Base-by-base conservation (phyloP, 2,113 vertebrate species). In the Tetrao urogallus region DNA sequence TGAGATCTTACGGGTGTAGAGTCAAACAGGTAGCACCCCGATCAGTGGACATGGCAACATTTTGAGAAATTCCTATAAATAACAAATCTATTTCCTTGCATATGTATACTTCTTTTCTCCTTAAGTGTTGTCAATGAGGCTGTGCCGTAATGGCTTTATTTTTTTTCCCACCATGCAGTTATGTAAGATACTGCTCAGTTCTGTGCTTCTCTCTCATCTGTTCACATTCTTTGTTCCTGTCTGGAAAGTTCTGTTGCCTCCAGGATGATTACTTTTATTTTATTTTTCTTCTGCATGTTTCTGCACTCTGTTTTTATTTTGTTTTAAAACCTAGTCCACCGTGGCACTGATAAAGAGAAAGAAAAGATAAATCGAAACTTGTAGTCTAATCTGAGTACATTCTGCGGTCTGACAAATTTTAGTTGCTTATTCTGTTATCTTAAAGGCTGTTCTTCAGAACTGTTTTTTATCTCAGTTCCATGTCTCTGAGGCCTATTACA, bases 401-500 rank as follows among this genome's bases (percentile, higher is more conserved):
- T 84, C 71, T 89, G 43, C 48, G 69, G 81, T 74, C 47, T 79
- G 81, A 58, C 43, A 84, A 82, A 87, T 92, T 91, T 92, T 66
- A 75, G 54, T 72, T 82, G 66, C 74, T 94, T 78, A 71, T 61
- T 89, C 65, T 91, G 38, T 72, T 82, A 79, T 72, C 74, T 85
- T 69, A 72, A 84, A 91, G 22, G 10, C 17, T 82, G 36, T 87
- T 95, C 24, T 93, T 92, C 52, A 79, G 34, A 92, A 92, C 15
- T 21, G 82, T 19, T 72, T 90, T 94, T 90, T 78, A 72, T 69
- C 81, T 82, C 70, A 43, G 40, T 89, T 79, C 32, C 42, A 71
- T 30, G n/a, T 89, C 81, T 94, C 78, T 69, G 43, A 93, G 84
- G 43, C 66, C 43, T 25, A 57, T 80, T 84, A 72, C 43, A 91